Conservation (phyloP, 2,113 vertebrate species). For the Gallinago jamesoni region DNA sequence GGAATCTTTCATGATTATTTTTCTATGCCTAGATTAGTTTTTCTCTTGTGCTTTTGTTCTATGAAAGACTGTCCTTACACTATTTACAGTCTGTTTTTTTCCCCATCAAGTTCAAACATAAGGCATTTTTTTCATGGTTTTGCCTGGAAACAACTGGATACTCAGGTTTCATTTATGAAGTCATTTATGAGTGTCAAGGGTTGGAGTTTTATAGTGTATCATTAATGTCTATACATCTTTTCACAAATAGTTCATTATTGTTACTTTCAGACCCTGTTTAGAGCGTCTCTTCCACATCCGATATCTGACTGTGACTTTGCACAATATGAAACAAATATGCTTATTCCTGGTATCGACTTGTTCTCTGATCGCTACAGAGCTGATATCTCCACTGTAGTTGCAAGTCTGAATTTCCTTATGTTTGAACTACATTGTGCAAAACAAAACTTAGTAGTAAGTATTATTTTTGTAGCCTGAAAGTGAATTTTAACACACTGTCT, state of each 20-base stretch:
- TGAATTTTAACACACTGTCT: background rate
- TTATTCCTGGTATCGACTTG: constrained; percentile 87
- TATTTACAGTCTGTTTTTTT: background rate
- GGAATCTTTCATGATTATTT: background rate
- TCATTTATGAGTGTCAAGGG: background rate
- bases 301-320: constrained; percentile 81
- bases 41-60: background rate
- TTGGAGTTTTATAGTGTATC: background rate
- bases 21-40: background rate
- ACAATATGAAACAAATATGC: constrained; percentile 75
- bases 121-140: background rate
- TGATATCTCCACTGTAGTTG: constrained; percentile 76
- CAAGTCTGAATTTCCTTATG: constrained; percentile 85
- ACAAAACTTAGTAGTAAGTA: constrained; percentile 85
- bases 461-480: background rate
- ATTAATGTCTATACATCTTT: background rate
- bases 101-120: background rate
- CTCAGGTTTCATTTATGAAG: background rate
- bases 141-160: background rate
- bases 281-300: constrained; percentile 84
- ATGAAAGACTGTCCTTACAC: background rate
- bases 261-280: constrained; percentile 82
- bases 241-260: background rate
- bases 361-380: constrained; percentile 85
- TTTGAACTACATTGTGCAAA: constrained; percentile 84